phyloP scores from a whole-genome alignment of 2,888 invertebrate genomes.

The Caenorhabditis zanzibari region DNA sequence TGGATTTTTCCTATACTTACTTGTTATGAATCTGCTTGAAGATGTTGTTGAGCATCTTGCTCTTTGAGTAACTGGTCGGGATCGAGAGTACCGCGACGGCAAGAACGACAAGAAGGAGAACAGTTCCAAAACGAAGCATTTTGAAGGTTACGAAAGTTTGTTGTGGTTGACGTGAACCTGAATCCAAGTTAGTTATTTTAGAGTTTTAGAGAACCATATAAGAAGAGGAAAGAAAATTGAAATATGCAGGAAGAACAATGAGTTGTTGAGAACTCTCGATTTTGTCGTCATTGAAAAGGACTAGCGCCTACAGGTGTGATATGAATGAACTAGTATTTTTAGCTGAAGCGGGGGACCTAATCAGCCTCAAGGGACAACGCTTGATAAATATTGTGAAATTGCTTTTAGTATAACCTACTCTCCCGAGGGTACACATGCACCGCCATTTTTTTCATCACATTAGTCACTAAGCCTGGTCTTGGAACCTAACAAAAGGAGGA shows the following conservation, averaged over 20 bases:
- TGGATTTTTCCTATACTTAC: slow-evolving; percentile 38
- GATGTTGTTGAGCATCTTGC: slow-evolving; percentile 66
- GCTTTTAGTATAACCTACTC: background rate
- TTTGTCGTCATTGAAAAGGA: too few relatives aligned
- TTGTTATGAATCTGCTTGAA: slow-evolving; percentile 74
- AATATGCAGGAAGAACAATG: slow-evolving; percentile 26
- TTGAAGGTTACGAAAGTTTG: slow-evolving; percentile 35
- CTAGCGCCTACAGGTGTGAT: slow-evolving; percentile 21
- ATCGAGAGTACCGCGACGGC: slow-evolving; percentile 62
- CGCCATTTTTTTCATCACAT: slow-evolving; percentile 10
- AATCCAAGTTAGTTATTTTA: background rate
- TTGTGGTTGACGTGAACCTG: slow-evolving; percentile 26
- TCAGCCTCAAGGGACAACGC: background rate
- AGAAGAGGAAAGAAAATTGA: background rate
- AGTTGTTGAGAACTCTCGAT: slow-evolving; percentile 14
- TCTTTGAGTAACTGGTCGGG: slow-evolving; percentile 69
- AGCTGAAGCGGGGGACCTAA: background rate
- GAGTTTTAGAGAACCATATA: background rate
- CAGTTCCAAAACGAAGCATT: slow-evolving; percentile 64
- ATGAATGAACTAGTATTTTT: slow-evolving; percentile 16
- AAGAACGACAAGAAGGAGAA: slow-evolving; percentile 61
- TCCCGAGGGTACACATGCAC: background rate
- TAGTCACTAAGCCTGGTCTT: slow-evolving; percentile 11
- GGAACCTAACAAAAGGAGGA: slow-evolving; percentile 14
- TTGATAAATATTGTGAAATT: slow-evolving; percentile 1